Evolutionary conservation across 2,113 vertebrate species (phyloP), one percentile per base, ranked within the genome.

Genomic region (Hippocampus zosterae): DNA sequence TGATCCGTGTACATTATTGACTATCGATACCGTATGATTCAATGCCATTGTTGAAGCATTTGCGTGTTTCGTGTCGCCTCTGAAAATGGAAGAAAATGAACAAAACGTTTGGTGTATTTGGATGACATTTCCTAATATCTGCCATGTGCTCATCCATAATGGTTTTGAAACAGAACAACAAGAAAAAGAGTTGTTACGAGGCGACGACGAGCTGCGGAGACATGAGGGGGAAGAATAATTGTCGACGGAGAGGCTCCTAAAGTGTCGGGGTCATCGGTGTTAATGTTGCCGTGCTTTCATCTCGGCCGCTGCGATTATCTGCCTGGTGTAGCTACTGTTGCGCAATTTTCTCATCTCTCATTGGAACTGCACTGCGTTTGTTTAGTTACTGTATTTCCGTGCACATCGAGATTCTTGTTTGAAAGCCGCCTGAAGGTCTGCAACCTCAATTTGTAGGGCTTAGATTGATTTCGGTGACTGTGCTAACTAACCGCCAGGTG

Each of bases 211-310:
- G 62, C 74, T 70, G 71, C 52, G 68, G 78, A 79, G 81, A 84
- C 73, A 71, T 42, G 75, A 83, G 83, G 79, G 68, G 81, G 77
- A 78, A 72, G 79, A 84, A 81, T 86, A 82, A 86, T 89, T 88
- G 82, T 84, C 85, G 84, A 84, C 84, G 76, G 82, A 84, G 85
- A 84, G 86, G 72, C 72, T 88, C 81, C 88, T 87, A 87, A 88
- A 90, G 86, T 85, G 85, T 44, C 70, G 40, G 76, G 86, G 84
- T 88, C 83, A 88, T 91, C 85, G 90, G 79, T 80, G 84, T 84
- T 90, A 91, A 91, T 92, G 86, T 85, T 68, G 76, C 78, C 72
- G 77, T 83, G 88, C 83, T 83, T 84, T 90, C 88, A 90, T 85
- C 76, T 81, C 80, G 81, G 79, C 79, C 65, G 79, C 81, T 79